A percentile compares a stretch with the other conserved stretches of the same genome.
Evolutionary conservation across 2,888 invertebrate species (phyloP).

Genomic region (Amblyteles armatorius): DNA sequence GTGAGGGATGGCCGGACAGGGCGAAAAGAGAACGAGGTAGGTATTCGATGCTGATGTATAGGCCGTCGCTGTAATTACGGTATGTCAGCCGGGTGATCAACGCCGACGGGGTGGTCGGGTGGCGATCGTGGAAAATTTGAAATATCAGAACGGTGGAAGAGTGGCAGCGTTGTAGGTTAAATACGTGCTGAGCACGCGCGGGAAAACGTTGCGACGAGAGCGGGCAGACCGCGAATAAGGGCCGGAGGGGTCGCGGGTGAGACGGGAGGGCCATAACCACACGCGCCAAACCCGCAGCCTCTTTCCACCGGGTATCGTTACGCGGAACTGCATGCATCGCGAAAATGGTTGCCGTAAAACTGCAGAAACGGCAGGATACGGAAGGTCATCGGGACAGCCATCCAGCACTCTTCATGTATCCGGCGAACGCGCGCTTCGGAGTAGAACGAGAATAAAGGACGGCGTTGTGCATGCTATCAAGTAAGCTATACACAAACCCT

Average conservation of each 20-base stretch:
- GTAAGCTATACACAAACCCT: no score
- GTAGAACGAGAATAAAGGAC: neutral
- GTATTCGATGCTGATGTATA: neutral
- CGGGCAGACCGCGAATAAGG: conserved; percentile 32
- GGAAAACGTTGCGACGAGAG: conserved; percentile 6
- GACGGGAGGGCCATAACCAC: neutral
- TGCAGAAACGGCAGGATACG: neutral
- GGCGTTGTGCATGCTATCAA: neutral
- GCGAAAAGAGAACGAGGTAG: neutral
- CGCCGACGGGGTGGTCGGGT: conserved; percentile 4
- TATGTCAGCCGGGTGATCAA: conserved; percentile 31
- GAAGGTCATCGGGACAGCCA: neutral
- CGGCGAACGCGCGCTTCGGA: neutral
- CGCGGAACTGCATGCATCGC: conserved; percentile 2
- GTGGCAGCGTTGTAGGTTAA: neutral
- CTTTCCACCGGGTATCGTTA: conserved; percentile 6
- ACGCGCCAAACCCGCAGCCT: neutral
- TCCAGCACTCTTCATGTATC: neutral
- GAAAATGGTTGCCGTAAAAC: conserved; percentile 11
- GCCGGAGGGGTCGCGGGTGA: conserved; percentile 4
- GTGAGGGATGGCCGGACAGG: neutral
- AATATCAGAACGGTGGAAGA: conserved; percentile 21
- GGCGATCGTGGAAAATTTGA: conserved; percentile 21
- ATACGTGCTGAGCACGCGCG: conserved; percentile 24
- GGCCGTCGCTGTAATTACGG: conserved; percentile 35